These are phyloP conservation scores for Enteromius mattozi DNA, from an alignment of 2,797 vertebrate species.

Conservation along the genomic window DNA sequence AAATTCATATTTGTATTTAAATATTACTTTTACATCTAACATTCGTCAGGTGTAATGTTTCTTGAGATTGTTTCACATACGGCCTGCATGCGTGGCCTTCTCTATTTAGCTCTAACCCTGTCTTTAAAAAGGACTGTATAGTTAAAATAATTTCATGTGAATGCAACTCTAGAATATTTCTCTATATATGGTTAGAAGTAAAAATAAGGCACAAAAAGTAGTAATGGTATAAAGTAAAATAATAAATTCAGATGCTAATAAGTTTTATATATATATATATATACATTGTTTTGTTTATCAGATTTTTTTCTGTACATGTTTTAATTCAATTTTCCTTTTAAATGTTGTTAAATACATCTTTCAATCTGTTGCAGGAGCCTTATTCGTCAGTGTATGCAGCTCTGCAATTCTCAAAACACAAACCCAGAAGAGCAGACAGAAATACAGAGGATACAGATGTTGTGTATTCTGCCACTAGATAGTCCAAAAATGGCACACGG, in stretches of 20 bases:
- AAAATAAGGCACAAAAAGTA: not conserved
- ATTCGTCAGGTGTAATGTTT: not conserved
- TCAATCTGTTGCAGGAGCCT: not conserved
- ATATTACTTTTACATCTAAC: not conserved
- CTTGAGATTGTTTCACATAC: not conserved
- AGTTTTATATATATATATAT: no score
- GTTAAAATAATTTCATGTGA: not conserved
- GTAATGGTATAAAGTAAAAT: not conserved
- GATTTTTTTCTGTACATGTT: not conserved
- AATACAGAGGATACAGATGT: not conserved
- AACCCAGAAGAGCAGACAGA: slow-evolving; percentile 3
- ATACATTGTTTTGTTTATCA: not conserved
- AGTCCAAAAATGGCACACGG: not conserved
- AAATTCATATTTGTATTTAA: not conserved
- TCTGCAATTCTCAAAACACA: slow-evolving; percentile 7
- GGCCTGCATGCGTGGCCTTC: not conserved
- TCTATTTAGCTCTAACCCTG: not conserved
- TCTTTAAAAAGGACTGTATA: not conserved
- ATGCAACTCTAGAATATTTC: not conserved
- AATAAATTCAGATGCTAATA: not conserved
- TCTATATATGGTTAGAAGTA: not conserved
- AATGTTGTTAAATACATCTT: not conserved
- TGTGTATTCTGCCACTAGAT: slow-evolving; percentile 14
- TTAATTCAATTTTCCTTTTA: not conserved
- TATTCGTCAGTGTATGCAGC: not conserved